Evolutionary conservation across 1,140 invertebrate species (phyloP), one percentile per base, ranked within the genome.

Genomic region (Pomacea maculata): DNA sequence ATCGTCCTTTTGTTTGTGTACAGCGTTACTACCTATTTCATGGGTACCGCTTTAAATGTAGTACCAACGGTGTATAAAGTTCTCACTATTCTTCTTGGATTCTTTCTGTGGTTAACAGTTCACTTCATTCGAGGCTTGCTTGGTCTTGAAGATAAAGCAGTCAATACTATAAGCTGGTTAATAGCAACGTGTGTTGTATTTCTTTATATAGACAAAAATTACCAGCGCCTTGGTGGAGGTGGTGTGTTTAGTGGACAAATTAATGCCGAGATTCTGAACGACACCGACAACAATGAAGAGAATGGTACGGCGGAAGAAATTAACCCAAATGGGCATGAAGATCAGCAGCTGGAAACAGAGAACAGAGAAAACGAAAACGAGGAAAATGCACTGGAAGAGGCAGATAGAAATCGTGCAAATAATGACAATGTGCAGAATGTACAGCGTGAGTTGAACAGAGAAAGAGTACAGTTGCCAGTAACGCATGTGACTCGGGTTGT

Each of bases 291-390:
- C 54, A 57, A 55, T 55, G 67, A 21, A 14, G 77, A 21, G 2
- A 57, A 68, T 68, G 65, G 21, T 29, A 61, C 19, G 15, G 25
- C 45, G 29, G 77, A 1, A 29, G 67, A 55, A 12, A 12, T 70
- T 54, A 29, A 55, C 57, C 45, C 65, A 34, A 54, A 71, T 52
- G 64, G 70, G 14, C 52, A 78, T 61, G 75, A 78, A 61, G 77
- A 71, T 67, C 74, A 81, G 61, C 75, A 72, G 68, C 19, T 73
- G 17, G 75, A 78, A 55, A 64, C 72, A n/a, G 80, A 81, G 45
- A 81, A 81, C 34, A 54, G 75, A 45, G 80, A 81, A 65, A 81
- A 78, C 72, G 80, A 81, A 78, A 81, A 77, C 63, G 80, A 81
- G 72, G 80, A 71, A 54, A 81, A 81, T 21, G 70, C 75, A 8